Evolutionary conservation across 2,797 vertebrate species (phyloP).

Genomic region (Orestias chungarensis): DNA sequence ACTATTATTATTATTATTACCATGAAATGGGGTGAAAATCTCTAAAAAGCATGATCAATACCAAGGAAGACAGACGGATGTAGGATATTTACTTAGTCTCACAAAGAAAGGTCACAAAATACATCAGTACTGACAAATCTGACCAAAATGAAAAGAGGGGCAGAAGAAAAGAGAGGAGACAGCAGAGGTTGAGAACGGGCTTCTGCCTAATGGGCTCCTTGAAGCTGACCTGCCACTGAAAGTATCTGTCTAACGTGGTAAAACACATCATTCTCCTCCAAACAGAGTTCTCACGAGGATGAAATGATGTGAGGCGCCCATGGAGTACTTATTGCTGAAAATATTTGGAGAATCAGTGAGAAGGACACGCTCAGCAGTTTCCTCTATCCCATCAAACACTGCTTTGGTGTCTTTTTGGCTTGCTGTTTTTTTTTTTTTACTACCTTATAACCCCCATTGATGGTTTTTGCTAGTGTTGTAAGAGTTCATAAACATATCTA

Average conservation of each 20-base stretch:
- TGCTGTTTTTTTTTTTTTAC: background rate
- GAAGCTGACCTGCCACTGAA: conserved; percentile 78
- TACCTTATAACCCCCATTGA: background rate
- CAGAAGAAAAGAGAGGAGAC: conserved; percentile 38
- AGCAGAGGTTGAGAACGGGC: conserved; percentile 72
- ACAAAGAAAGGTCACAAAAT: conserved; percentile 47
- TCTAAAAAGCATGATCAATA: conserved; percentile 34
- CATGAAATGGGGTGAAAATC: conserved; percentile 38
- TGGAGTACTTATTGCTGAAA: conserved; percentile 8
- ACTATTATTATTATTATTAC: conserved; percentile 38
- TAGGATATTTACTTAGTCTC: conserved; percentile 43
- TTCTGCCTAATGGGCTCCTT: conserved; percentile 87
- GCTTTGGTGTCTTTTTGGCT: background rate
- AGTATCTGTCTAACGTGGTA: conserved; percentile 28
- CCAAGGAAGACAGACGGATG: conserved; percentile 15
- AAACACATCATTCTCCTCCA: conserved; percentile 27
- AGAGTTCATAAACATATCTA: background rate
- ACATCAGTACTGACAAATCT: conserved; percentile 34
- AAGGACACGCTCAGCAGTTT: too few relatives aligned
- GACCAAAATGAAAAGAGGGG: conserved; percentile 32
- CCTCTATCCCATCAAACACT: background rate
- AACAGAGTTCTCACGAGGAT: conserved; percentile 4
- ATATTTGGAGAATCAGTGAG: conserved; percentile 17
- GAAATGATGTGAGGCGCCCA: background rate
- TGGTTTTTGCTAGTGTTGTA: background rate